Percentiles rank a stretch among this genome's conserved stretches.
Conservation (phyloP, 2,113 vertebrate species). For the Athene cunicularia region DNA sequence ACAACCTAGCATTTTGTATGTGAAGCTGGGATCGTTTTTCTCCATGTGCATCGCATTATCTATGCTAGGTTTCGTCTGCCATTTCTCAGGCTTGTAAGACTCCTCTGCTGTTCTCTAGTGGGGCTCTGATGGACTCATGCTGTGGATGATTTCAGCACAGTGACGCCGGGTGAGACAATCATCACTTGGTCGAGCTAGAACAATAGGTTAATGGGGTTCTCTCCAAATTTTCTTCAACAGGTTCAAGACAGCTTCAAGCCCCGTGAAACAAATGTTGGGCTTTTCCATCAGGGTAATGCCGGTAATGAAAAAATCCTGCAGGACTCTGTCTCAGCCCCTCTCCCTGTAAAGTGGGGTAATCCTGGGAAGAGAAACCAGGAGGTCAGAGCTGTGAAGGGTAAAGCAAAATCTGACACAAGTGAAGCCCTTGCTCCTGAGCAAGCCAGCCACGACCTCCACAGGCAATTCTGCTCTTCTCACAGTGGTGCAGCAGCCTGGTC, state of each 20-base stretch:
- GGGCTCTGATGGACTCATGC: rapidly evolving
- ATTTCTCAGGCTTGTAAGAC: neutral
- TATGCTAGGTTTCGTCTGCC: neutral
- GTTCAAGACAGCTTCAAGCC: conserved; percentile 75
- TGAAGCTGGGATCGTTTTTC: neutral
- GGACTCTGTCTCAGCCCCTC: neutral
- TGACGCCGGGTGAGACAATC: rapidly evolving
- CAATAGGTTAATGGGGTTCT: neutral
- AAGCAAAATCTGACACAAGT: neutral
- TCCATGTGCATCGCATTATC: neutral
- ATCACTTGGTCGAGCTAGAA: too few relatives aligned
- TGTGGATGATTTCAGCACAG: neutral
- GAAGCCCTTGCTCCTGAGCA: conserved; percentile 32
- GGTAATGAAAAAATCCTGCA: neutral
- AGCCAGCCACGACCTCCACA: conserved; percentile 48
- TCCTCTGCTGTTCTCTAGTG: neutral
- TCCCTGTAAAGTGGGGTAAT: neutral
- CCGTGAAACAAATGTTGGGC: conserved; percentile 42
- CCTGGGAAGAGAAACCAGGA: neutral
- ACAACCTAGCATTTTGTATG: neutral
- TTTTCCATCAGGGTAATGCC: conserved; percentile 34
- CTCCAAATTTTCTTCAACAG: conserved; percentile 63
- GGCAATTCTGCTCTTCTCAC: conserved; percentile 51
- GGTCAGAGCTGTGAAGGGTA: neutral
- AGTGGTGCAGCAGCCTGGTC: conserved; percentile 41